A percentile compares a stretch with the other conserved stretches of the same genome.
Evolutionary conservation across 2,888 invertebrate genomes (phyloP).

Genomic region (Sarcophaga variegata): DNA sequence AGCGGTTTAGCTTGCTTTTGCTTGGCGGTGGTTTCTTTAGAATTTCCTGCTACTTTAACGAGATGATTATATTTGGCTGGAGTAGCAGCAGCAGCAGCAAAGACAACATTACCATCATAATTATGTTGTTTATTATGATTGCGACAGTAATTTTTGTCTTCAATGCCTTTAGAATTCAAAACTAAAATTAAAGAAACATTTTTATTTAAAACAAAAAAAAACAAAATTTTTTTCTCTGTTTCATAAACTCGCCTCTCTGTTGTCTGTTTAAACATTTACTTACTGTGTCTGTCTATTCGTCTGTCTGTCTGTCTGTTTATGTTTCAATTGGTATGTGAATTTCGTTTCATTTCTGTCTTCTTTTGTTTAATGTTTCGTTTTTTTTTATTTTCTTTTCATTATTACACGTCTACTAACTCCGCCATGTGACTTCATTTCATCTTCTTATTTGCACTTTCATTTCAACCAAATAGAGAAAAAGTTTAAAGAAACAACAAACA

Average conservation of each 20-base stretch:
- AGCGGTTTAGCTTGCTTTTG: too few relatives aligned
- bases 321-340: conserved; percentile 11
- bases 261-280: neutral
- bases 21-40: too few relatives aligned
- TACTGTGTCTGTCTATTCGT: conserved; percentile 36
- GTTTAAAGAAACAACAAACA: neutral
- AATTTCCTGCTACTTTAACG: too few relatives aligned
- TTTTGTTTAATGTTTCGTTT: conserved; percentile 19
- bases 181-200: neutral
- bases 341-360: conserved; percentile 24
- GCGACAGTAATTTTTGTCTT: too few relatives aligned
- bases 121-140: too few relatives aligned
- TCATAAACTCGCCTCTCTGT: neutral
- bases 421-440: conserved; percentile 52
- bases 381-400: conserved; percentile 25
- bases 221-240: too few relatives aligned
- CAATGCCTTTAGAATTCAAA: neutral
- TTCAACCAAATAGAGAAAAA: conserved; percentile 42
- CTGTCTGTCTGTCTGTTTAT: conserved; percentile 17
- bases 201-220: neutral
- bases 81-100: too few relatives aligned
- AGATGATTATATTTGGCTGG: too few relatives aligned
- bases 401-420: conserved; percentile 7
- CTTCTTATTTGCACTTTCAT: conserved; percentile 68
- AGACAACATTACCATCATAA: too few relatives aligned